phyloP scores from a whole-genome alignment of 2,797 vertebrate genomes.

The Phalloptychus januarius region DNA sequence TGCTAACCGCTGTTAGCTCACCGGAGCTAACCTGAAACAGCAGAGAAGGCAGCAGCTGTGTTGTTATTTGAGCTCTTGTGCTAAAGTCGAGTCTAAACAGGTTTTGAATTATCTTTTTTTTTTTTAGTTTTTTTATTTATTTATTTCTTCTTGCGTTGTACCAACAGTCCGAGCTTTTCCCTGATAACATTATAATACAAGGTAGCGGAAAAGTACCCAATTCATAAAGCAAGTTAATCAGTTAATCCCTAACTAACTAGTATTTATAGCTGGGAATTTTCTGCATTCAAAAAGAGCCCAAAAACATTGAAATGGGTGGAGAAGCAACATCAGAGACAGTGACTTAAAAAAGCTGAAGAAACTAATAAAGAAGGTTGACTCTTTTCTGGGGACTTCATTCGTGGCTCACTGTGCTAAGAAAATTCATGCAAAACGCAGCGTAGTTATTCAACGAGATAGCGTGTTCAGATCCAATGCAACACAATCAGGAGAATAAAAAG shows the following conservation, averaged over 20 bases:
- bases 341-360: neutral
- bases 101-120: neutral
- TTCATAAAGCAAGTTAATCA: neutral
- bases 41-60: conserved; percentile 9
- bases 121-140: neutral
- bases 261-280: neutral
- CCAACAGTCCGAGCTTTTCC: too few species aligned
- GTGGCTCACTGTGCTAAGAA: neutral
- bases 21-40: conserved; percentile 27
- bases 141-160: neutral
- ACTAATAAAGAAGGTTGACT: neutral
- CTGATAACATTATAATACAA: neutral
- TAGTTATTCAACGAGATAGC: neutral
- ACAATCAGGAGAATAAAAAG: neutral
- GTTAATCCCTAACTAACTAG: too few species aligned
- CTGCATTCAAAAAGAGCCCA: neutral
- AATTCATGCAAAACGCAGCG: neutral
- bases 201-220: neutral
- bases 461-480: neutral
- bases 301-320: neutral
- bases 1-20: conserved; percentile 33
- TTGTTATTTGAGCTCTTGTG: neutral
- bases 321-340: neutral
- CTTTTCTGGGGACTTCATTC: neutral
- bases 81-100: neutral